Evolutionary conservation across 2,888 invertebrate species (phyloP).

Genomic region (Epirrita christyi): DNA sequence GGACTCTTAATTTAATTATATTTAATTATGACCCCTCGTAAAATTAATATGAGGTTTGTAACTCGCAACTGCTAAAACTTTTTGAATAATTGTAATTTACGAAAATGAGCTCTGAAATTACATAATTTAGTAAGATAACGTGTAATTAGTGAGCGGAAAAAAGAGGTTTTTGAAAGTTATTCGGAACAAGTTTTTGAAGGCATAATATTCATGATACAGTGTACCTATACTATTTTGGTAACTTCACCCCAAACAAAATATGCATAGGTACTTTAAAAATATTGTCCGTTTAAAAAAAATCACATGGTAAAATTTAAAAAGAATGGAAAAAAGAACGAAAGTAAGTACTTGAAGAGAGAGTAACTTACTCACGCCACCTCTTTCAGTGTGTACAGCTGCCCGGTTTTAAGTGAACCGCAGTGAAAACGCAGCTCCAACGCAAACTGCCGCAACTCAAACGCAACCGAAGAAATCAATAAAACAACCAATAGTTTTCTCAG

Average conservation of each 20-base stretch:
- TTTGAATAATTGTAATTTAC: conserved; percentile 1
- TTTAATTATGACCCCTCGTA: conserved; percentile 9
- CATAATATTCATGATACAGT: too few species aligned
- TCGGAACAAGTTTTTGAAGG: too few species aligned
- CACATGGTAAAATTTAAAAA: conserved; percentile 13
- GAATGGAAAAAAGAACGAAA: conserved; percentile 43
- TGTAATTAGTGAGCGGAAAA: too few species aligned
- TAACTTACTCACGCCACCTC: conserved; percentile 42
- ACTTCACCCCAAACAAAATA: too few species aligned
- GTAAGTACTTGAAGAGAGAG: conserved; percentile 39
- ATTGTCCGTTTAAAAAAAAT: too few species aligned
- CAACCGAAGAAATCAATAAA: neutral
- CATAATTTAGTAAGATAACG: too few species aligned
- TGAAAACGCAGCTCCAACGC: conserved; percentile 19
- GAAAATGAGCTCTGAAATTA: neutral
- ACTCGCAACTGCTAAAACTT: neutral
- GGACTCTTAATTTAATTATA: conserved; percentile 14
- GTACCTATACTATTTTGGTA: too few species aligned
- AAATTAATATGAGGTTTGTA: conserved; percentile 9
- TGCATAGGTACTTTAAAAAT: too few species aligned
- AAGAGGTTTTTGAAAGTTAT: too few species aligned
- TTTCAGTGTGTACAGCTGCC: conserved; percentile 44
- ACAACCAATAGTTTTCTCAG: too few species aligned
- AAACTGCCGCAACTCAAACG: conserved; percentile 6
- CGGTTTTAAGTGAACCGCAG: conserved; percentile 36